These are phyloP conservation scores for Eilema sororculum DNA, from an alignment of 2,888 invertebrate species.

Conservation along the genomic window DNA sequence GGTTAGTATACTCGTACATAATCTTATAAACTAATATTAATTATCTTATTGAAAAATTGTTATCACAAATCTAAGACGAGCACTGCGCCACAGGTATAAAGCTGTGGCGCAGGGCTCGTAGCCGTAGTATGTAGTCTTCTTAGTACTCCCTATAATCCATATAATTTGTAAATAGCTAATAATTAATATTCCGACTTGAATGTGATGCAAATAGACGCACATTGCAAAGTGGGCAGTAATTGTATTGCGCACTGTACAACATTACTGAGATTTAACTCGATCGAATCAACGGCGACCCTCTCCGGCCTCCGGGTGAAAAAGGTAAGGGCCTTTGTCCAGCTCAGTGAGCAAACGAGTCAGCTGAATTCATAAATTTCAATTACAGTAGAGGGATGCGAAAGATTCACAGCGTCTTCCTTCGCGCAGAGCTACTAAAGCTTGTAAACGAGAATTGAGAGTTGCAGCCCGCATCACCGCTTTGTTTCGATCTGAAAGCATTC, in stretches of 20 bases:
- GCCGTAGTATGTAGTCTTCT: too few relatives aligned
- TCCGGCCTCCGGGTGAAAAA: background rate
- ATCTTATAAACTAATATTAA: too few relatives aligned
- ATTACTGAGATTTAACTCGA: background rate
- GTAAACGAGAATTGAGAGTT: background rate
- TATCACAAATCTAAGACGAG: too few relatives aligned
- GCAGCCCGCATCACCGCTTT: background rate
- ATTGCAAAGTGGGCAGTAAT: background rate
- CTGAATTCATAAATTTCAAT: slow-evolving; percentile 1
- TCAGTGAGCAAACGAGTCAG: slow-evolving; percentile 8
- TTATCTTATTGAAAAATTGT: too few relatives aligned
- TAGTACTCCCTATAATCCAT: background rate
- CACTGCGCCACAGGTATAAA: too few relatives aligned
- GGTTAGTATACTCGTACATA: too few relatives aligned
- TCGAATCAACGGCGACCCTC: background rate
- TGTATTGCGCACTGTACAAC: background rate
- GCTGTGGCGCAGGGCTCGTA: too few relatives aligned
- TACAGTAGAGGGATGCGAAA: background rate
- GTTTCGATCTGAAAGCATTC: background rate
- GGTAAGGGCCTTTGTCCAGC: background rate
- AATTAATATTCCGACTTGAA: background rate
- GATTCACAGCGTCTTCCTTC: too few relatives aligned
- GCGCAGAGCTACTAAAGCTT: background rate
- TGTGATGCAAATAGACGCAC: background rate
- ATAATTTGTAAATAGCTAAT: too few relatives aligned